phyloP scores from a whole-genome alignment of 2,888 invertebrate species.

The Plusia festucae region DNA sequence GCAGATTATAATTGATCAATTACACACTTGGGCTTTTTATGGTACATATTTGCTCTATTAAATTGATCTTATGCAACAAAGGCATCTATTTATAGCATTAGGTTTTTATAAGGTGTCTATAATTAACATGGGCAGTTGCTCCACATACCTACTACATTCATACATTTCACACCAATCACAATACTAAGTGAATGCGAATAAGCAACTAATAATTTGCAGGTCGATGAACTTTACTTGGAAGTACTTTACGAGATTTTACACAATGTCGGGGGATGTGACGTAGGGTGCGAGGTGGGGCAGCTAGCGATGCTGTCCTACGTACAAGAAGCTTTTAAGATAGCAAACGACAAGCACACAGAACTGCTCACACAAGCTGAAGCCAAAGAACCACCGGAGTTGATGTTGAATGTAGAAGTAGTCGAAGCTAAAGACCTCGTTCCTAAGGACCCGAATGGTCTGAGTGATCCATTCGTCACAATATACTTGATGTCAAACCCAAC shows the following conservation, averaged over 20 bases:
- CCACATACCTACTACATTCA: background rate
- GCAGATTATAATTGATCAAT: background rate
- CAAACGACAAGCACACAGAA: conserved; percentile 93
- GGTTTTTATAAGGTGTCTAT: conserved; percentile 2
- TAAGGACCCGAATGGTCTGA: conserved; percentile 97
- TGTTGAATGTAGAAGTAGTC: conserved; percentile 95
- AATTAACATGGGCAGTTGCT: background rate
- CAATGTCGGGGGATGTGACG: conserved; percentile 95
- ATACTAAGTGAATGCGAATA: conserved; percentile 1
- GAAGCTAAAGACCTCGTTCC: conserved; percentile 95
- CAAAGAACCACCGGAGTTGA: conserved; percentile 95
- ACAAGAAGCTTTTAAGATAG: conserved; percentile 94
- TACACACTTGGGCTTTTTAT: background rate
- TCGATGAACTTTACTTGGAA: conserved; percentile 96
- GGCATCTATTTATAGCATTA: conserved; percentile 10
- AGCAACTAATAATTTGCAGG: conserved; percentile 84
- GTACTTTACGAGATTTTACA: conserved; percentile 95
- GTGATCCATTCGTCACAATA: conserved; percentile 99
- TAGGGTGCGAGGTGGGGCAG: conserved; percentile 91
- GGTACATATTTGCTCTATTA: background rate
- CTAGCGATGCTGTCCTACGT: conserved; percentile 92
- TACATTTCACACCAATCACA: background rate
- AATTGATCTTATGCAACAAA: background rate
- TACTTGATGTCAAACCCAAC: conserved; percentile 94
- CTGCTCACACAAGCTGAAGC: conserved; percentile 92